phyloP scores from a whole-genome alignment of 2,797 vertebrate species.

The Gobio occitaniae region DNA sequence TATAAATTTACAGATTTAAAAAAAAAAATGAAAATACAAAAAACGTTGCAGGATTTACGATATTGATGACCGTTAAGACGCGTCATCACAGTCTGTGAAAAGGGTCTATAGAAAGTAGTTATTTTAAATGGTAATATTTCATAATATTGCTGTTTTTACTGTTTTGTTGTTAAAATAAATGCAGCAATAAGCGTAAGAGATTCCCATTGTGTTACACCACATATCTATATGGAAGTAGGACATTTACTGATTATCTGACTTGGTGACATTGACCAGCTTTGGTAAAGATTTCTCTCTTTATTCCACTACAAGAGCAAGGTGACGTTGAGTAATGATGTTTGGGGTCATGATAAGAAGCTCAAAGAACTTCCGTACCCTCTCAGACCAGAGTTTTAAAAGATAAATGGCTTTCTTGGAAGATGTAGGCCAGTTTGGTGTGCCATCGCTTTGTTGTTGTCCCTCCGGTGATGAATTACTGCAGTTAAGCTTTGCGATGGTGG shows the following conservation, averaged over 20 bases:
- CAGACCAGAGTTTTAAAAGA: slow-evolving; percentile 53
- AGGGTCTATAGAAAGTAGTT: too few relatives aligned
- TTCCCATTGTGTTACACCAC: background rate
- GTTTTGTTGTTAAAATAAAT: too few relatives aligned
- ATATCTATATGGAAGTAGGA: slow-evolving; percentile 13
- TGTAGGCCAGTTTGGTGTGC: slow-evolving; percentile 39
- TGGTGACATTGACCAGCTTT: slow-evolving; percentile 26
- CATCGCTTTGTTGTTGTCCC: slow-evolving; percentile 43
- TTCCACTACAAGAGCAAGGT: slow-evolving; percentile 6
- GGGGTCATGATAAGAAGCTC: slow-evolving; percentile 37
- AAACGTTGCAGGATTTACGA: too few relatives aligned
- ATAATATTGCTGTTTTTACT: too few relatives aligned
- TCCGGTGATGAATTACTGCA: slow-evolving; percentile 48
- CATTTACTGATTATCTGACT: slow-evolving; percentile 13
- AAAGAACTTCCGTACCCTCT: slow-evolving; percentile 43
- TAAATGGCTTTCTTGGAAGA: slow-evolving; percentile 49
- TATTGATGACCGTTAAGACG: too few relatives aligned
- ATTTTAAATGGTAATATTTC: too few relatives aligned
- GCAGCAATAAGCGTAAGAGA: too few relatives aligned
- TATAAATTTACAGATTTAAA: too few relatives aligned
- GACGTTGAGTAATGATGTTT: slow-evolving; percentile 47
- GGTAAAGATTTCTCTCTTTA: slow-evolving; percentile 35
- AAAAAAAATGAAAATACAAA: too few relatives aligned
- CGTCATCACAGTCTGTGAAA: too few relatives aligned
- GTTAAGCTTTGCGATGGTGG: slow-evolving; percentile 39